phyloP scores from a whole-genome alignment of 2,797 vertebrate species.

The Pangasius larnaudii region DNA sequence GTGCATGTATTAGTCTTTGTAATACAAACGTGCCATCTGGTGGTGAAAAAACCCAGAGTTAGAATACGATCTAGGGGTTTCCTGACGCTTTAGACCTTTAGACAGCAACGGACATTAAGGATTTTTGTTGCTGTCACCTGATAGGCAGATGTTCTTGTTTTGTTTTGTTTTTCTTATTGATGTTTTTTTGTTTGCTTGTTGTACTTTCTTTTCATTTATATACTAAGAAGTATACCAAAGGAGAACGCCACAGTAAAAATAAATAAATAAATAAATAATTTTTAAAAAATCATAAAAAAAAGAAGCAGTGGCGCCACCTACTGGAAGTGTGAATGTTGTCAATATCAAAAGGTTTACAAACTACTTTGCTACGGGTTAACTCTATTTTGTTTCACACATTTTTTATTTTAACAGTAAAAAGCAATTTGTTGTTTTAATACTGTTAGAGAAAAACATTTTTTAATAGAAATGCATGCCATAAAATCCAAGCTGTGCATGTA shows the following conservation, averaged over 20 bases:
- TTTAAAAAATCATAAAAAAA: no score
- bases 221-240: background rate
- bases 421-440: background rate
- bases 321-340: constrained; percentile 1
- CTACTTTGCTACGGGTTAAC: no score
- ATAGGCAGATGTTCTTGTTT: background rate
- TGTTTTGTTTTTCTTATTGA: background rate
- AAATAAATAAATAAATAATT: no score
- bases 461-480: background rate
- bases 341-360: background rate
- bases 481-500: background rate
- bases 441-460: background rate
- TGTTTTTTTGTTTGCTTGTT: background rate
- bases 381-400: background rate
- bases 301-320: constrained; percentile 56
- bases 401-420: background rate
- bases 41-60: constrained; percentile 47
- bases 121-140: background rate
- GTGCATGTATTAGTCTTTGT: background rate
- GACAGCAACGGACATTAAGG: background rate
- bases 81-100: background rate
- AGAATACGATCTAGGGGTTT: background rate
- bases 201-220: background rate
- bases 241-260: background rate
- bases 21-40: constrained; percentile 63